Evolutionary conservation across 2,113 vertebrate genomes (phyloP), one percentile per base, ranked within the genome.

Genomic region (Montifringilla adamsi): DNA sequence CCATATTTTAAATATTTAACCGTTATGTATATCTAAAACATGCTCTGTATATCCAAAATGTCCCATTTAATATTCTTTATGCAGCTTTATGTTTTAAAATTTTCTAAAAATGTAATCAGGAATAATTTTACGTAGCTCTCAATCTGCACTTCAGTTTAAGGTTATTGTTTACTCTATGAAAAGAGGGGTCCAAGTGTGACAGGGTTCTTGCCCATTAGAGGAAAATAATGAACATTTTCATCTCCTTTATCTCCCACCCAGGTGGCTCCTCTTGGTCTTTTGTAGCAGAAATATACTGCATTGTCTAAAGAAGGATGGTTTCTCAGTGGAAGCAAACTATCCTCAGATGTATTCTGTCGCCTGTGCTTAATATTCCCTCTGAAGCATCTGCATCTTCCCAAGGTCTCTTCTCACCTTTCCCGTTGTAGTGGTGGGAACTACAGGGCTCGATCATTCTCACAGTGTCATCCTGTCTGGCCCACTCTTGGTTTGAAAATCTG

Each of bases 381-480:
- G 47, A 59, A 78, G 44, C 79, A 69, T 85, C 90, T 62, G 92
- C 68, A 59, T 91, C 92, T 90, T 96, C 86, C 84, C 53, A 2
- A 88, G 73, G 73, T 74, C 87, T 94, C 90, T 60, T 81, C 92
- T 95, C 13, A 11, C 63, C 88, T 87, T 90, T 91, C 47, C 77
- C 0, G 1, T 56, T 77, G 77, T 10, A 53, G 70, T 64, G 92
- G 95, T 97, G 94, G 90, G 96, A 97, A 97, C 95, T 89, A 23
- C 21, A 30, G 47, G 76, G 28, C 89, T 96, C 56, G 63, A 44
- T 96, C 56, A 95, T 97, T 97, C 96, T 97, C 96, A 97, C 94
- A 95, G 96, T 96, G 93, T 97, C 95, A 97, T 97, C 96, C 93
- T 96, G 93, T 96, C 93, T 88, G 83, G 79, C 90, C 90, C 83